These are phyloP conservation scores for Tragelaphus eurycerus DNA, from an alignment of 2,797 vertebrate species.

Conservation along the genomic window DNA sequence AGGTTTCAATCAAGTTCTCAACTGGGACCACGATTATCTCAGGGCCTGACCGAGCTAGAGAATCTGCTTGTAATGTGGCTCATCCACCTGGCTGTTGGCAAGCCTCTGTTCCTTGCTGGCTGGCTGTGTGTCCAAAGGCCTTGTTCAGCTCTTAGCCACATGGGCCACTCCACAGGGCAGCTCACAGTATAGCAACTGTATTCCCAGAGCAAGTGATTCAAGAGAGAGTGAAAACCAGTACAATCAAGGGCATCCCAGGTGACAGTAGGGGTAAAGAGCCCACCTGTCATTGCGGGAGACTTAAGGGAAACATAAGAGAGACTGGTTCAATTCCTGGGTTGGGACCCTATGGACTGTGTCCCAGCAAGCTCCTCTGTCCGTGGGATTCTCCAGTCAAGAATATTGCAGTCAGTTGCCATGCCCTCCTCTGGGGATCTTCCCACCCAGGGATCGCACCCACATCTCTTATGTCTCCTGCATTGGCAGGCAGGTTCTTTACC, in stretches of 20 bases:
- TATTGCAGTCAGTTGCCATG: background rate
- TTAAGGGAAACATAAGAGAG: background rate
- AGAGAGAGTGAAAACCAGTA: background rate
- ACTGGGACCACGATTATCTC: background rate
- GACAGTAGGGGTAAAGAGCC: background rate
- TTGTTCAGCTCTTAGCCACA: background rate
- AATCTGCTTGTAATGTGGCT: background rate
- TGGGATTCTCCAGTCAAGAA: background rate
- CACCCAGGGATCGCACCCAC: background rate
- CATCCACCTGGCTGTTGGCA: background rate
- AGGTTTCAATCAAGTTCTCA: background rate
- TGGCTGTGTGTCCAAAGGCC: background rate
- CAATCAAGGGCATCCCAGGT: background rate
- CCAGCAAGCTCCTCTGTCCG: background rate
- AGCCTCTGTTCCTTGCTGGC: background rate
- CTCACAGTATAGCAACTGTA: background rate
- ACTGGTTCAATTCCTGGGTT: background rate
- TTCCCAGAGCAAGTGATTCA: background rate
- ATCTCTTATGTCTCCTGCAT: background rate
- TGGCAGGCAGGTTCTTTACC: background rate
- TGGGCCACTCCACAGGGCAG: background rate
- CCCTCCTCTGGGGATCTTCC: background rate
- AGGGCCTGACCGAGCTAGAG: background rate
- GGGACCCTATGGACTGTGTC: background rate
- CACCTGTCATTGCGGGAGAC: background rate